Conservation (phyloP, 2,113 vertebrate species). For the Boulengerochromis microlepis region DNA sequence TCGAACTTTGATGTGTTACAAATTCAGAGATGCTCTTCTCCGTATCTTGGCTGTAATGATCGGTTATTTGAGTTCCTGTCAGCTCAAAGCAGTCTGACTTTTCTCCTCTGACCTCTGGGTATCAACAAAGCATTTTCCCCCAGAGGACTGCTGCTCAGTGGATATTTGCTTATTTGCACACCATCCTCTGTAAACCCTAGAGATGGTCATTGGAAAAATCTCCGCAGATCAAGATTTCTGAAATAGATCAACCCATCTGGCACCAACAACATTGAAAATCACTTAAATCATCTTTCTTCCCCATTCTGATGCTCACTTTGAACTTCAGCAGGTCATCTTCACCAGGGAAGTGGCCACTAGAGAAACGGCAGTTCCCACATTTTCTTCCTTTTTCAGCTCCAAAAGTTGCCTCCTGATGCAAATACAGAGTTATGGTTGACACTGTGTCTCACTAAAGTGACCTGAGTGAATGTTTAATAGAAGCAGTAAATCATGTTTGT, state of each 20-base stretch:
- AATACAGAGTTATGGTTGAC: not conserved
- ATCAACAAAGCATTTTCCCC: not conserved
- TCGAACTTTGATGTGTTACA: not conserved
- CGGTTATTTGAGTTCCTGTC: not conserved
- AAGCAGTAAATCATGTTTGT: not conserved
- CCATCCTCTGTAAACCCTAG: not conserved
- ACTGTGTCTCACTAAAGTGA: not conserved
- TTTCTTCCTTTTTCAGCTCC: not conserved
- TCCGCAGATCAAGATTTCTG: not conserved
- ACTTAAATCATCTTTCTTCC: not conserved
- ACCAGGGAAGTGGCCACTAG: not conserved
- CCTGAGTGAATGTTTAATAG: not conserved
- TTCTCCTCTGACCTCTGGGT: not conserved
- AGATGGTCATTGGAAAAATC: not conserved
- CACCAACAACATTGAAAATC: not conserved
- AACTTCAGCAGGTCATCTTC: not conserved
- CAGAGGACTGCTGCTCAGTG: not conserved
- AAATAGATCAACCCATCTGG: not conserved
- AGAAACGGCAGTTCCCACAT: not conserved
- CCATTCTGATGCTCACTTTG: fast-evolving
- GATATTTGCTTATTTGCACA: not conserved
- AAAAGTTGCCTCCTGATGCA: not conserved
- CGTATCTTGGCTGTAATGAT: not conserved
- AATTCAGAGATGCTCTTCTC: not conserved
- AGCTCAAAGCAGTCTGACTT: not conserved